A percentile compares a stretch with the other conserved stretches of the same genome.
phyloP scores from a whole-genome alignment of 2,888 invertebrate genomes.

The Bombylius discolor region DNA sequence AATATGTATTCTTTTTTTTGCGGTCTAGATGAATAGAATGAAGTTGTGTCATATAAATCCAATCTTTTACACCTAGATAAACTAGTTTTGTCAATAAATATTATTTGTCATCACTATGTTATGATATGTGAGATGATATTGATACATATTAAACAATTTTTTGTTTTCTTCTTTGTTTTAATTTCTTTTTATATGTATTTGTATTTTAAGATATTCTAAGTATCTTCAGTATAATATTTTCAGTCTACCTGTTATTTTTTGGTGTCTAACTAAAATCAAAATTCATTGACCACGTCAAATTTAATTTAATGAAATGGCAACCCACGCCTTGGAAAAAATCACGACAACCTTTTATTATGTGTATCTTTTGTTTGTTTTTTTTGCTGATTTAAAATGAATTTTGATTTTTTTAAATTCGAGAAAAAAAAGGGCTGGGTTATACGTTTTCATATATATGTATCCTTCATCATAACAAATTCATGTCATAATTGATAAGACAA shows the following conservation, averaged over 20 bases:
- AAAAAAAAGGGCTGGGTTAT: neutral
- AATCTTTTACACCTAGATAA: slow-evolving; percentile 12
- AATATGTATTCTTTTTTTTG: neutral
- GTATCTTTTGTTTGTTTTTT: neutral
- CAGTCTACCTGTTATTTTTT: neutral
- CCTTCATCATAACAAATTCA: no score
- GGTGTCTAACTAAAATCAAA: slow-evolving; percentile 14
- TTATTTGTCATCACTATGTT: neutral
- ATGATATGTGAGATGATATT: slow-evolving; percentile 4
- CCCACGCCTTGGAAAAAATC: slow-evolving; percentile 13
- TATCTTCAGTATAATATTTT: no score
- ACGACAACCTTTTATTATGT: neutral
- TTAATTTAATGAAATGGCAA: slow-evolving; percentile 15
- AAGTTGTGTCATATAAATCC: neutral
- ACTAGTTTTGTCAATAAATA: slow-evolving; percentile 10
- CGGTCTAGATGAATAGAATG: slow-evolving; percentile 1
- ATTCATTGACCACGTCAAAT: slow-evolving; percentile 21
- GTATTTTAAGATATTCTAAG: no score
- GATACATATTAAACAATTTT: slow-evolving; percentile 2
- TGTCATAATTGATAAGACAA: no score
- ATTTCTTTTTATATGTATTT: no score
- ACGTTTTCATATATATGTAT: no score
- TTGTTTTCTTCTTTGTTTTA: no score
- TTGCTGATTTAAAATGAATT: neutral
- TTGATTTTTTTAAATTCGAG: neutral